Base-by-base conservation (phyloP, 2,797 vertebrate species). In the Molossus molossus region DNA sequence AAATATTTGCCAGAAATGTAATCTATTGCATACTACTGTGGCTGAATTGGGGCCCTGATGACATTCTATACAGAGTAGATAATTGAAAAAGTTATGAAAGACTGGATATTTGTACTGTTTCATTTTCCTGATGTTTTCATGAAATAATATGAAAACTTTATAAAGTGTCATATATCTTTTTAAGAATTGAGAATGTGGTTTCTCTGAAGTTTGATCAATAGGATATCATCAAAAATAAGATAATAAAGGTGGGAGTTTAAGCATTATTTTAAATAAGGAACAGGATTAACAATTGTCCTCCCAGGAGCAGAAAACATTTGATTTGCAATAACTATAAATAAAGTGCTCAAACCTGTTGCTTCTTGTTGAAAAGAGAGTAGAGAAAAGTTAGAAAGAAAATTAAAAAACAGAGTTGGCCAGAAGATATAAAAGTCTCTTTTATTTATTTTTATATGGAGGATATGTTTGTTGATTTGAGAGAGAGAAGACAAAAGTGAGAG, bases 1-100 rank as follows among this genome's bases (percentile, higher is more conserved):
- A 94, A 96, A 93, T 89, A 69, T 75, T 91, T 77, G 60, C 53
- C 29, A 91, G 17, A 45, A 97, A 23, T 62, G 12, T 45, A 79
- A 75, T 70, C 53, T 64, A n/a, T 58, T 91, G 45, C 18, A 60
- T 70, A 18, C 12, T 75, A 45, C 60, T 91, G 27, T 88, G 37
- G 53, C 5, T 77, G 65, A 83, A 70, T 90, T 77, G 67, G 73
- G 33, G n/a, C 58, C 57, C 40, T 60, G 45, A 58, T 82, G 45
- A 53, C n/a, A 64, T 58, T 82, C 55, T 64, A 29, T n/a, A 17
- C 6, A 70, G 37, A 75, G 18, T 64, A 87, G 12, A 60, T 58
- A 75, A 80, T 84, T 94, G 53, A 1, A 82, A 33, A 83, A 80
- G 15, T 77, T 67, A 1, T 73, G 1, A 25, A n/a, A 88, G 53